Evolutionary conservation across 1,140 invertebrate species (phyloP).

Genomic region (Drosophila ogumai): DNA sequence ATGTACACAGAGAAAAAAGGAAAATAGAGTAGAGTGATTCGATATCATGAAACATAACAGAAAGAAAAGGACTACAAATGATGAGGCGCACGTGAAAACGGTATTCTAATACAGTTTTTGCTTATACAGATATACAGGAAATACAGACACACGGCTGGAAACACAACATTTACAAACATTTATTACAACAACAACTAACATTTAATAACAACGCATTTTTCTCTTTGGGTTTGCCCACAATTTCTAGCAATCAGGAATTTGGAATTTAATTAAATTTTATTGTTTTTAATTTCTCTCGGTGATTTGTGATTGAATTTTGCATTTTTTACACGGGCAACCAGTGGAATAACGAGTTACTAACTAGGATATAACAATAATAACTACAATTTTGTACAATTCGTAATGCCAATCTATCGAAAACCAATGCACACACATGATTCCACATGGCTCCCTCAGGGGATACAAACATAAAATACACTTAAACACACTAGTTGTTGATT

Average conservation of each 20-base stretch:
- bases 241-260: conserved; percentile 48
- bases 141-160: conserved; percentile 55
- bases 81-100: conserved; percentile 54
- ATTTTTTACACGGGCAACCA: conserved; percentile 34
- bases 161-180: conserved; percentile 77
- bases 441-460: conserved; percentile 54
- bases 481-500: conserved; percentile 22
- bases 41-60: conserved; percentile 16
- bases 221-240: conserved; percentile 37
- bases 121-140: conserved; percentile 33
- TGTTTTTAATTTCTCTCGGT: not conserved
- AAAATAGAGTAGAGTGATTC: conserved; percentile 16
- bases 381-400: conserved; percentile 45
- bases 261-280: conserved; percentile 7
- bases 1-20: conserved; percentile 19
- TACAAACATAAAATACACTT: conserved; percentile 26
- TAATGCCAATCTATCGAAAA: conserved; percentile 35
- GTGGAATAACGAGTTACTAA: conserved; percentile 64
- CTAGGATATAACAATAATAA: conserved; percentile 25
- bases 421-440: conserved; percentile 54
- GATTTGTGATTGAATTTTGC: not conserved
- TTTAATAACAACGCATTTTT: conserved; percentile 56
- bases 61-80: conserved; percentile 59
- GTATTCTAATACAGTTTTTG: conserved; percentile 26
- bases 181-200: conserved; percentile 81